Evolutionary conservation across 92 coral and sea anemone genomes (phyloP), one percentile per base, ranked within the genome.

Genomic region (Meandrina meandrites): DNA sequence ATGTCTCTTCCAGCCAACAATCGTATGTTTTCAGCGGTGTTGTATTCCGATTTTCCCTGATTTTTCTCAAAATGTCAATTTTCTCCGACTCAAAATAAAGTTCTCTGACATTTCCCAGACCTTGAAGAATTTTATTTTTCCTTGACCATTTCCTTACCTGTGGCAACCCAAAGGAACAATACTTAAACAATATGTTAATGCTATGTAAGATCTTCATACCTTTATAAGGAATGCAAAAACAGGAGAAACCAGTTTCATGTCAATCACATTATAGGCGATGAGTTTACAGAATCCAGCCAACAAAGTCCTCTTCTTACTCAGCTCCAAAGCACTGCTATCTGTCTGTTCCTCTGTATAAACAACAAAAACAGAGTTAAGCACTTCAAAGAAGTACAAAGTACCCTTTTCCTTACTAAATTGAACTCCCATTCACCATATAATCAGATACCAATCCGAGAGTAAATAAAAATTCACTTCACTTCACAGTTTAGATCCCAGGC

Each of bases 221-320:
- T 94, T 91, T 53, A 90, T 92, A 32, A 94, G 79, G 75, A 90
- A 82, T 14, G 96, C 87, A 82, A 94, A 93, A n/a, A 96, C 81
- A 0, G 90, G 84, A 12, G 94, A 88, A 35, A 89, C 97, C 56
- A 85, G 90, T 27, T 81, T 87, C 98, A 97, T 95, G 53, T 95
- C 98, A 85, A 97, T 93, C 90, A 97, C 91, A 68, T 92, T 94
- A 54, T 58, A 95, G 54, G 96, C 93, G 75, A 97, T 84, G 62
- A 95, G 91, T 89, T 97, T 97, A 77, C 98, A 94, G 80, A 97
- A 93, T 70, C 92, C 99, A 45, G 99, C 93, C 45, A 97, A 84
- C 37, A 91, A 89, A 56, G 90, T 89, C 86, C 99, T 90, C 81
- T 92, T 97, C 40, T 85, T 85, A 79, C 91, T 93, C 84, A 97